phyloP scores from a whole-genome alignment of 2,888 invertebrate genomes.

The Notodromas monacha region DNA sequence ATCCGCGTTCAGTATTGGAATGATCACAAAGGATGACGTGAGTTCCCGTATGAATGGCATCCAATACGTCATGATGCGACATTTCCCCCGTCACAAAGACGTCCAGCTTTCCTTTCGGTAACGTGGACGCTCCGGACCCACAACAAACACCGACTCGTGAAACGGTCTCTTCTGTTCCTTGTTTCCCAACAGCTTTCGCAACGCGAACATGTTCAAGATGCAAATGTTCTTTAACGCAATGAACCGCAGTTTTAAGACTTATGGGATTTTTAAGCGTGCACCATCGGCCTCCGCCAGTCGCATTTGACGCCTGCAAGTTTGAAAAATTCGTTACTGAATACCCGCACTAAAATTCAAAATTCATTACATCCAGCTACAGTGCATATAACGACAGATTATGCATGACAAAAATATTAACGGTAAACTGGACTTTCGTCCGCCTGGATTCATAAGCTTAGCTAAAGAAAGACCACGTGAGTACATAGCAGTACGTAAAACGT shows the following conservation, averaged over 20 bases:
- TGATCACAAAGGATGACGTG: conserved; percentile 67
- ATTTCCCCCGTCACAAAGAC: conserved; percentile 63
- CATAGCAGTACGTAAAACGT: too few species aligned
- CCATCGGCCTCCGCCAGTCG: background rate
- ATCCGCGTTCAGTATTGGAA: conserved; percentile 72
- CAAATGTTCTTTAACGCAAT: conserved; percentile 34
- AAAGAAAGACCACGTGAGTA: too few species aligned
- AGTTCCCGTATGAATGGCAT: conserved; percentile 40
- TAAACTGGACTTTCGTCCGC: too few species aligned
- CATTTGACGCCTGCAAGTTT: background rate
- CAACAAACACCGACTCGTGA: conserved; percentile 42
- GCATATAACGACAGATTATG: too few species aligned
- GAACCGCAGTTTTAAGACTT: too few species aligned
- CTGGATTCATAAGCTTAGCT: too few species aligned
- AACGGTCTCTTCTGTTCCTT: conserved; percentile 6
- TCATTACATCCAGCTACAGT: background rate
- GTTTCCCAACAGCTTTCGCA: conserved; percentile 26
- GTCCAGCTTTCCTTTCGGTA: conserved; percentile 35
- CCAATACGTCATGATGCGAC: conserved; percentile 70
- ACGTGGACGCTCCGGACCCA: conserved; percentile 49
- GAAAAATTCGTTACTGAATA: too few species aligned
- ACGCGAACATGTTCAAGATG: conserved; percentile 33
- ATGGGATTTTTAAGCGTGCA: conserved; percentile 1
- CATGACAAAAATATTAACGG: too few species aligned
- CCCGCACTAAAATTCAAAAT: background rate